Evolutionary conservation across 1,140 invertebrate species (phyloP).

Genomic region (Ceratina australensis): DNA sequence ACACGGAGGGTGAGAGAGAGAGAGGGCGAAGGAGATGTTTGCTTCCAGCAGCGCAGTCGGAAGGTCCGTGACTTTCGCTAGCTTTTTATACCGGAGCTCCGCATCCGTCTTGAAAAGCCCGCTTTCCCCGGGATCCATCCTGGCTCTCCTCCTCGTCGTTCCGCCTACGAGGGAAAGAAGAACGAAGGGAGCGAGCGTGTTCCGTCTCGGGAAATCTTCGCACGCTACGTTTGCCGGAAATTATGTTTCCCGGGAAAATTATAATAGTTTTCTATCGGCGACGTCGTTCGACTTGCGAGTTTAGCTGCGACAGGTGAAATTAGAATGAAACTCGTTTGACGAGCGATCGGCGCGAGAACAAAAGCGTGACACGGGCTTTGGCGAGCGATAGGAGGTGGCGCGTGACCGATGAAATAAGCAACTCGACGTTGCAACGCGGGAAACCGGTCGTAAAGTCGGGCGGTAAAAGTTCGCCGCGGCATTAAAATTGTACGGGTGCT

Average conservation of each 20-base stretch:
- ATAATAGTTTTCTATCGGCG: no score
- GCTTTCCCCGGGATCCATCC: neutral
- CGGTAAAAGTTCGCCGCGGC: constrained; percentile 19
- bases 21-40: constrained; percentile 41
- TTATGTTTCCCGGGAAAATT: neutral
- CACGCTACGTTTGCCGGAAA: neutral
- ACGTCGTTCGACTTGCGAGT: no score
- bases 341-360: constrained; percentile 1
- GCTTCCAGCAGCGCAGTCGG: constrained; percentile 23
- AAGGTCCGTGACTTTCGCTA: constrained; percentile 55
- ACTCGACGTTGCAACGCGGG: neutral
- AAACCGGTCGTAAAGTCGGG: constrained; percentile 30
- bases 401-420: constrained; percentile 35
- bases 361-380: constrained; percentile 6
- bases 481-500: constrained; percentile 19
- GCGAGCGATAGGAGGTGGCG: neutral
- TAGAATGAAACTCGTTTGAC: no score
- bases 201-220: neutral
- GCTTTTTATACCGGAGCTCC: constrained; percentile 50
- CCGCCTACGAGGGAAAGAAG: neutral
- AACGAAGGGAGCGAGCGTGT: neutral
- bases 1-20: constrained; percentile 53
- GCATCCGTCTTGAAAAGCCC: constrained; percentile 23
- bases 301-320: neutral
- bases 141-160: neutral